Percentiles rank a stretch among this genome's conserved stretches.
Evolutionary conservation across 2,888 invertebrate species (phyloP).

Genomic region (Ramazzottius varieornatus): DNA sequence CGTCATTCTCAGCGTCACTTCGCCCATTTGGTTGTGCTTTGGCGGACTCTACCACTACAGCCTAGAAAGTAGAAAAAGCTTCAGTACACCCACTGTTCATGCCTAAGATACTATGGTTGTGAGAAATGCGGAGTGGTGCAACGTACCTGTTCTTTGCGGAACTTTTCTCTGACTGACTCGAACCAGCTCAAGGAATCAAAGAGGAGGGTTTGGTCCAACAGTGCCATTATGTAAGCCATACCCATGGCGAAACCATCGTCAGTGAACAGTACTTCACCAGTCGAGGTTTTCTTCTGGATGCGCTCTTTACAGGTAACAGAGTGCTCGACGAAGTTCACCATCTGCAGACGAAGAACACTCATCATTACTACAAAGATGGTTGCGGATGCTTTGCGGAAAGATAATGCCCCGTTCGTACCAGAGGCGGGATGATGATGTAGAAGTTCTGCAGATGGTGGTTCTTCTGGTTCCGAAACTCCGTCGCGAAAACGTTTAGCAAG

Average conservation of each 20-base stretch:
- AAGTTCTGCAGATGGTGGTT: constrained; percentile 72
- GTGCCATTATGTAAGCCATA: constrained; percentile 61
- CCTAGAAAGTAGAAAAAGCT: no score
- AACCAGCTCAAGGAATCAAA: constrained; percentile 90
- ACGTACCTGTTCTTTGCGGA: constrained; percentile 32
- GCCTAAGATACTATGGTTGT: not conserved
- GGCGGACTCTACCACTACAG: no score
- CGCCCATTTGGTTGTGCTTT: no score
- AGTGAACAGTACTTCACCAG: constrained; percentile 55
- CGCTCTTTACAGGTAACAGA: constrained; percentile 70
- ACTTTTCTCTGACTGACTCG: constrained; percentile 49
- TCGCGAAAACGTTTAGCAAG: constrained; percentile 68
- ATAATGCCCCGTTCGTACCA: constrained; percentile 17
- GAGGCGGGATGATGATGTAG: constrained; percentile 66
- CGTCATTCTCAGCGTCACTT: constrained; percentile 30
- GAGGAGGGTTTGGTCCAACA: constrained; percentile 55
- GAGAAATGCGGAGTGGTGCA: no score
- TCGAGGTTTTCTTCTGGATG: constrained; percentile 62
- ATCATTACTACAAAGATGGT: not conserved
- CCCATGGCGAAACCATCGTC: constrained; percentile 96
- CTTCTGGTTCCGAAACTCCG: constrained; percentile 55
- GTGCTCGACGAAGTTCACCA: constrained; percentile 77
- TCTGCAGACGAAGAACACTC: constrained; percentile 27
- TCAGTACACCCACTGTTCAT: no score
- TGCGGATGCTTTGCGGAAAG: not conserved